A percentile compares a stretch with the other conserved stretches of the same genome.
phyloP scores from a whole-genome alignment of 2,888 invertebrate species.

The Pelosia muscerda region DNA sequence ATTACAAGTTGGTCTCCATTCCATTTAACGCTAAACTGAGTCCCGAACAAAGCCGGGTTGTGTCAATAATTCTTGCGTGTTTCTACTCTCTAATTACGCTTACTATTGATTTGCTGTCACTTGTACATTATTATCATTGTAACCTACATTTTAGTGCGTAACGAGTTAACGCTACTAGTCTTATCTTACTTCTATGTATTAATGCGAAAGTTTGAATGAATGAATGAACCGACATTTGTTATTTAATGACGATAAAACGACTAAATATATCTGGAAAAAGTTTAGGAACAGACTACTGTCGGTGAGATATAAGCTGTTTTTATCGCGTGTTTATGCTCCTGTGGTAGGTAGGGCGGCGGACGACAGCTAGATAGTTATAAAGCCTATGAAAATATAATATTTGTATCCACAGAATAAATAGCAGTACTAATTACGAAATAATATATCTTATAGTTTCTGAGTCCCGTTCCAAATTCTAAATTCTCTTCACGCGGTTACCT shows the following conservation, averaged over 20 bases:
- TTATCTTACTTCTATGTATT: not conserved
- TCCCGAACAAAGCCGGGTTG: conserved; percentile 18
- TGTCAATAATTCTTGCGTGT: conserved; percentile 33
- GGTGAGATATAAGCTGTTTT: no score
- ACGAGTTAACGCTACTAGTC: conserved; percentile 7
- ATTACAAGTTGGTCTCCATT: conserved; percentile 24
- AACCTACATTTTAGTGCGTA: conserved; percentile 24
- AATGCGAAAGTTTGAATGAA: not conserved
- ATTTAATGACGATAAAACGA: not conserved
- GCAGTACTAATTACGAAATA: no score
- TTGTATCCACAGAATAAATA: not conserved
- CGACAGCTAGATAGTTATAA: not conserved
- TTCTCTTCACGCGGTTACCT: no score
- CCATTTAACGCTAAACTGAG: conserved; percentile 35
- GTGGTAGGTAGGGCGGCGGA: no score
- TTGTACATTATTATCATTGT: conserved; percentile 30
- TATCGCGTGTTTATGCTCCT: no score
- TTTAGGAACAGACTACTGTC: no score
- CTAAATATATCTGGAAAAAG: no score
- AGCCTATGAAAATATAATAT: not conserved
- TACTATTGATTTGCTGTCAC: conserved; percentile 49
- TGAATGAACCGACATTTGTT: not conserved
- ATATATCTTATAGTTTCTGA: no score
- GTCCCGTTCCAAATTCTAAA: no score
- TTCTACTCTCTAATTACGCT: conserved; percentile 38